Percentiles rank a stretch among this genome's conserved stretches.
These are phyloP conservation scores for Corythaixoides concolor DNA, from an alignment of 2,113 vertebrate species.

Conservation along the genomic window DNA sequence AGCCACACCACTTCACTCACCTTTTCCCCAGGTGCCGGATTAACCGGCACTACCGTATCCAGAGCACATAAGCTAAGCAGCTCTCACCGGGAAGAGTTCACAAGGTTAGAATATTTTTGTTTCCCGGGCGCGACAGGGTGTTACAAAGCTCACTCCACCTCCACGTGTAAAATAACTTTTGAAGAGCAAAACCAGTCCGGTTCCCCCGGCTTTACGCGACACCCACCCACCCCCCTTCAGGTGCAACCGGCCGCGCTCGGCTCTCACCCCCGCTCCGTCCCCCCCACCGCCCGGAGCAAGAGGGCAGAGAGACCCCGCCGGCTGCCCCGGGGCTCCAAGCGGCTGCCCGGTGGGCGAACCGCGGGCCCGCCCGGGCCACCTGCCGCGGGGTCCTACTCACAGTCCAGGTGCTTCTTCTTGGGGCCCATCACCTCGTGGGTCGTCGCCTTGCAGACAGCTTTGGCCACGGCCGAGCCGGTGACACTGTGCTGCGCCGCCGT, in stretches of 20 bases:
- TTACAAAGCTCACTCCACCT: not conserved
- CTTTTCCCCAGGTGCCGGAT: not conserved
- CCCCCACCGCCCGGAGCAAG: not conserved
- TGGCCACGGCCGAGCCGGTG: slow-evolving; percentile 91
- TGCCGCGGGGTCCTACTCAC: slow-evolving; percentile 72
- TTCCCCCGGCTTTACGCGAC: not conserved
- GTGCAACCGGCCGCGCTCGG: not conserved
- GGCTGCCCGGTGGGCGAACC: not conserved
- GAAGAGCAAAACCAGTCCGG: not conserved
- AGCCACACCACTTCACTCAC: not conserved
- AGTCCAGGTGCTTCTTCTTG: slow-evolving; percentile 92
- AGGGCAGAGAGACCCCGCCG: not conserved
- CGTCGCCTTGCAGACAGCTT: slow-evolving; percentile 89
- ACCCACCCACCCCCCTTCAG: not conserved
- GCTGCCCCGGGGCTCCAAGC: not conserved
- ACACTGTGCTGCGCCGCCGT: slow-evolving; percentile 95
- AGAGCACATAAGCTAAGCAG: not conserved
- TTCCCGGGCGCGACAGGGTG: not conserved
- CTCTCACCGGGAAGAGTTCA: not conserved
- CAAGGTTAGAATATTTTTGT: not conserved
- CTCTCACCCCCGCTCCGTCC: not conserved
- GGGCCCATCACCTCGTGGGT: slow-evolving; percentile 91
- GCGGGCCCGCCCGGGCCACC: not conserved
- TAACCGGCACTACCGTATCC: rapidly evolving
- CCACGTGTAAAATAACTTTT: not conserved